Percentiles rank a stretch among this genome's conserved stretches.
phyloP scores from a whole-genome alignment of 1,140 invertebrate species.

The Argopecten irradians region DNA sequence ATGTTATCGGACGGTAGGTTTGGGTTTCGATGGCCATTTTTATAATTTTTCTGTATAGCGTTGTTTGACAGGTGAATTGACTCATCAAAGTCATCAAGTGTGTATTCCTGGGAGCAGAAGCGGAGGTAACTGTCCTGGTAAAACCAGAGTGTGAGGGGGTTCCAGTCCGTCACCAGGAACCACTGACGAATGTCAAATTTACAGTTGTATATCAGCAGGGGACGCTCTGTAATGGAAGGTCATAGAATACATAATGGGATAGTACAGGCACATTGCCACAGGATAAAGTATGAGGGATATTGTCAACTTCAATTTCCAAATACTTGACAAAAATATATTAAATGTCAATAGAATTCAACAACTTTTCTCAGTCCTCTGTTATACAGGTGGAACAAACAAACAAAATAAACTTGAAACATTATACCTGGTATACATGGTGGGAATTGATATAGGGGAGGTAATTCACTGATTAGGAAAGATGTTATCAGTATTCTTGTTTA shows the following conservation, averaged over 20 bases:
- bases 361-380: too few species aligned
- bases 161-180: conserved; percentile 92
- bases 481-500: too few species aligned
- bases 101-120: conserved; percentile 95
- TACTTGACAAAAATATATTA: neutral
- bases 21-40: conserved; percentile 85
- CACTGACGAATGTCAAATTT: conserved; percentile 91
- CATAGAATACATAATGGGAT: neutral
- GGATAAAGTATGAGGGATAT: too few species aligned
- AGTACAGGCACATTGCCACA: neutral
- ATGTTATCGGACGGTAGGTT: conserved; percentile 87
- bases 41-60: conserved; percentile 94
- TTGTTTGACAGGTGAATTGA: conserved; percentile 95
- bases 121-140: conserved; percentile 91
- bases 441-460: too few species aligned
- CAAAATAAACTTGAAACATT: too few species aligned
- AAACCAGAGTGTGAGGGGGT: conserved; percentile 94
- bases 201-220: conserved; percentile 89
- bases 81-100: conserved; percentile 92
- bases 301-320: neutral
- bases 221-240: conserved; percentile 72
- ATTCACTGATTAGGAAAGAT: too few species aligned
- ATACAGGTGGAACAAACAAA: too few species aligned
- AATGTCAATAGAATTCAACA: neutral
- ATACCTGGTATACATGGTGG: too few species aligned